A percentile compares a stretch with the other conserved stretches of the same genome.
These are phyloP conservation scores for Lerema accius DNA, from an alignment of 1,140 invertebrate genomes.

Conservation along the genomic window DNA sequence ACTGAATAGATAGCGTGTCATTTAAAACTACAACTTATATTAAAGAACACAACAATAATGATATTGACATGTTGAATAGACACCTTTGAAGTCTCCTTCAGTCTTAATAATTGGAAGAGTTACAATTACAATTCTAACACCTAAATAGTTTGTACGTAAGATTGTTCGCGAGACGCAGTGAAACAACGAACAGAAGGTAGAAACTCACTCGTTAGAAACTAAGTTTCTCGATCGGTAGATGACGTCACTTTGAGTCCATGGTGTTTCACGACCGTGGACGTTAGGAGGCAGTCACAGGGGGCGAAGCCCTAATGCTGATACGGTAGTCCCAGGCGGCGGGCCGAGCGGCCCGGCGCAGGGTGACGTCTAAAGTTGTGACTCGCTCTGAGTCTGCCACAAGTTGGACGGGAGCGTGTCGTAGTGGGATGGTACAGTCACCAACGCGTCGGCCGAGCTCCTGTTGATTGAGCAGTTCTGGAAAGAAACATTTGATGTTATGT, in stretches of 20 bases:
- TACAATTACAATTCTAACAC: conserved; percentile 8
- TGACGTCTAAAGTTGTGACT: conserved; percentile 67
- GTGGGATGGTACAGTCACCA: conserved; percentile 88
- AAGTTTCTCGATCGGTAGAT: background rate
- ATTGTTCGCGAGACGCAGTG: no score
- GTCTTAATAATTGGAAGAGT: conserved; percentile 34
- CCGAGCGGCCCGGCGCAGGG: conserved; percentile 34
- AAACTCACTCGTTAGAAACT: conserved; percentile 10
- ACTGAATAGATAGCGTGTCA: no score
- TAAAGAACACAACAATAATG: conserved; percentile 23
- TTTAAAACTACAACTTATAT: conserved; percentile 9
- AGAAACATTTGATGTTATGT: conserved; percentile 14
- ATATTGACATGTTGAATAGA: conserved; percentile 27
- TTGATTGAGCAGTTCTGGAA: conserved; percentile 86
- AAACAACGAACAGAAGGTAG: no score
- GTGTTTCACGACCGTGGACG: conserved; percentile 68
- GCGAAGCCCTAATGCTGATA: conserved; percentile 49
- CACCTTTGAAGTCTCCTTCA: conserved; percentile 19
- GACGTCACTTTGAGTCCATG: conserved; percentile 45
- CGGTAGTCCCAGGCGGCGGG: conserved; percentile 42
- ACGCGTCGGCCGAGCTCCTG: conserved; percentile 85
- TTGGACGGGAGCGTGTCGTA: conserved; percentile 84
- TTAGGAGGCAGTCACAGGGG: conserved; percentile 28
- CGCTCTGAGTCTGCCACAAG: conserved; percentile 73
- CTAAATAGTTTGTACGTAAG: conserved; percentile 31